Conservation (phyloP, 2,888 invertebrate species). For the Spialia ferax region DNA sequence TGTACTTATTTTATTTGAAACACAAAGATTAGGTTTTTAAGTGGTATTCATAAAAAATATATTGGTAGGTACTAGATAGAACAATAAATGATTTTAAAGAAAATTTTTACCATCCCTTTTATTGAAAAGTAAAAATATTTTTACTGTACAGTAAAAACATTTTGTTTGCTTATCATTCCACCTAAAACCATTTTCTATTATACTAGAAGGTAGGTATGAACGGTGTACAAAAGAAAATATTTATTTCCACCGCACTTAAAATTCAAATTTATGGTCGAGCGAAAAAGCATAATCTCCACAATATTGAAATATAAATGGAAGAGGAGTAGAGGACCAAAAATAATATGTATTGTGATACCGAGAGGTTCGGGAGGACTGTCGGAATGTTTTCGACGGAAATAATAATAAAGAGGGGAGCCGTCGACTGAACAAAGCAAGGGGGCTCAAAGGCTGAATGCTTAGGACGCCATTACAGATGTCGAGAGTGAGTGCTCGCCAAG, state of each 20-base stretch:
- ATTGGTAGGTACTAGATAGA: no score
- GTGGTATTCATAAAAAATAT: no score
- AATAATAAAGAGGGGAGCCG: constrained; percentile 67
- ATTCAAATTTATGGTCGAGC: constrained; percentile 28
- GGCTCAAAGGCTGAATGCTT: constrained; percentile 65
- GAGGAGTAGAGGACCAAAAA: constrained; percentile 53
- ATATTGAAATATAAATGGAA: constrained; percentile 60
- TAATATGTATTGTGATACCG: constrained; percentile 59
- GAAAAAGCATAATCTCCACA: constrained; percentile 49
- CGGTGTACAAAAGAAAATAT: constrained; percentile 21
- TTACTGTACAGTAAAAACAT: no score
- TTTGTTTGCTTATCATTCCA: no score
- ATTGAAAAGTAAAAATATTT: no score
- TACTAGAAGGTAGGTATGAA: background rate
- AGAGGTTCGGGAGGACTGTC: constrained; percentile 45
- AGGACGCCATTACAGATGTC: constrained; percentile 66
- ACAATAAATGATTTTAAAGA: no score
- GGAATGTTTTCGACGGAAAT: constrained; percentile 67
- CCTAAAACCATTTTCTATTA: background rate
- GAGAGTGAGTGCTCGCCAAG: constrained; percentile 44
- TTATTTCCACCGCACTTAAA: constrained; percentile 16
- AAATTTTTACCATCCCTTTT: no score
- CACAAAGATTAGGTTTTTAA: no score
- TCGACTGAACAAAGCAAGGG: constrained; percentile 63
- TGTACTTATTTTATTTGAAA: no score